Conservation (phyloP, 2,888 invertebrate species). For the Odontomyia ornata region DNA sequence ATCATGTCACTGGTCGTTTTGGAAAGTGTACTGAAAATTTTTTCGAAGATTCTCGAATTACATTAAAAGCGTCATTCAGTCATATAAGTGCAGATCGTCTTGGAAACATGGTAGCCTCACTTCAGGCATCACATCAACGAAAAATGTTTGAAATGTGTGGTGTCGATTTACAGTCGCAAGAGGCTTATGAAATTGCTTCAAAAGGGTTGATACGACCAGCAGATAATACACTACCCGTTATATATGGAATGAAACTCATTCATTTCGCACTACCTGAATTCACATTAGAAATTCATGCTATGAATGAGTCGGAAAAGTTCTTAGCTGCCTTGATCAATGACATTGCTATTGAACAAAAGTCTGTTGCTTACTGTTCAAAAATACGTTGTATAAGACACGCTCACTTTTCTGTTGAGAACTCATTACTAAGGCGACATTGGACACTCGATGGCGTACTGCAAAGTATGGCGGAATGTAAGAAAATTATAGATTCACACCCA, state of each 20-base stretch:
- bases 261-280: slow-evolving; percentile 85
- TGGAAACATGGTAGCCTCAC: slow-evolving; percentile 77
- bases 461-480: slow-evolving; percentile 70
- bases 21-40: slow-evolving; percentile 80
- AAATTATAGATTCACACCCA: slow-evolving; percentile 64
- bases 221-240: slow-evolving; percentile 73
- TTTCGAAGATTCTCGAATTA: slow-evolving; percentile 75
- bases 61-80: slow-evolving; percentile 74
- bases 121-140: slow-evolving; percentile 87
- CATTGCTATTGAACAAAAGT: slow-evolving; percentile 80
- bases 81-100: slow-evolving; percentile 77
- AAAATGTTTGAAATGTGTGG: slow-evolving; percentile 84
- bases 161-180: slow-evolving; percentile 84
- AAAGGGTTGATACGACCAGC: slow-evolving; percentile 83
- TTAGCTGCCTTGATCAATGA: slow-evolving; percentile 83
- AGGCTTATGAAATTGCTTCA: slow-evolving; percentile 87
- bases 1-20: slow-evolving; percentile 77
- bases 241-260: slow-evolving; percentile 88
- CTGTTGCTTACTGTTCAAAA: slow-evolving; percentile 81
- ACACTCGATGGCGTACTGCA: slow-evolving; percentile 72
- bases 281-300: slow-evolving; percentile 84
- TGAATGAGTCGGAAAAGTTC: slow-evolving; percentile 85
- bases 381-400: slow-evolving; percentile 86
- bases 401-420: slow-evolving; percentile 77
- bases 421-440: slow-evolving; percentile 87